A percentile compares a stretch with the other conserved stretches of the same genome.
These are phyloP conservation scores for Drosophila hydei DNA, from an alignment of 1,140 invertebrate genomes.

Conservation along the genomic window DNA sequence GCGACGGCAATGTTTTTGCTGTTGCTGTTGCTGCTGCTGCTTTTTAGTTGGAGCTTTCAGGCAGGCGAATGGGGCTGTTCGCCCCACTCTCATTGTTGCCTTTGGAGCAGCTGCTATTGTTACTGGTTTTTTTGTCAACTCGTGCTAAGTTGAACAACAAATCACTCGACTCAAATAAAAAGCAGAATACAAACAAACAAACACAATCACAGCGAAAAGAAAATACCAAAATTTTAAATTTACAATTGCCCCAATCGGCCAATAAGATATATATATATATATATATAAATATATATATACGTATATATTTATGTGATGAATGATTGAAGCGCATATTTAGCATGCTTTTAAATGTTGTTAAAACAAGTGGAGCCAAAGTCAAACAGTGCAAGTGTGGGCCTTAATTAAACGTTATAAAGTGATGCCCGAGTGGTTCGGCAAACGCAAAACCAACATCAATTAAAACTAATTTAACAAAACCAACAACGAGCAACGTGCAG, in stretches of 20 bases:
- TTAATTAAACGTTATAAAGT: slow-evolving; percentile 77
- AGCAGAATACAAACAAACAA: slow-evolving; percentile 37
- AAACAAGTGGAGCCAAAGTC: slow-evolving; percentile 65
- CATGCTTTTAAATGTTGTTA: slow-evolving; percentile 30
- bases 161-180: slow-evolving; percentile 78
- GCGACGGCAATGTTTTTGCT: slow-evolving; percentile 58
- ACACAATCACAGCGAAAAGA: slow-evolving; percentile 72
- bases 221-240: slow-evolving; percentile 41
- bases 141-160: slow-evolving; percentile 78
- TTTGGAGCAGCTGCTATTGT: slow-evolving; percentile 78
- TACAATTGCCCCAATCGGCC: too few species aligned
- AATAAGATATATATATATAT: too few species aligned
- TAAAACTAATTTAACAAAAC: slow-evolving; percentile 10
- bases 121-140: slow-evolving; percentile 62
- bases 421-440: slow-evolving; percentile 65
- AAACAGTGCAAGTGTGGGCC: slow-evolving; percentile 70
- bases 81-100: slow-evolving; percentile 54
- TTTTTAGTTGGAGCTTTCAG: slow-evolving; percentile 1
- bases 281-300: too few species aligned
- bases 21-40: background rate
- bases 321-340: background rate
- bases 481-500: slow-evolving; percentile 21
- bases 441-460: slow-evolving; percentile 22
- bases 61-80: background rate
- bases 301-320: too few species aligned